Percentiles rank a stretch among this genome's conserved stretches.
These are phyloP conservation scores for Gari tellinella DNA, from an alignment of 2,888 invertebrate genomes.

Conservation along the genomic window DNA sequence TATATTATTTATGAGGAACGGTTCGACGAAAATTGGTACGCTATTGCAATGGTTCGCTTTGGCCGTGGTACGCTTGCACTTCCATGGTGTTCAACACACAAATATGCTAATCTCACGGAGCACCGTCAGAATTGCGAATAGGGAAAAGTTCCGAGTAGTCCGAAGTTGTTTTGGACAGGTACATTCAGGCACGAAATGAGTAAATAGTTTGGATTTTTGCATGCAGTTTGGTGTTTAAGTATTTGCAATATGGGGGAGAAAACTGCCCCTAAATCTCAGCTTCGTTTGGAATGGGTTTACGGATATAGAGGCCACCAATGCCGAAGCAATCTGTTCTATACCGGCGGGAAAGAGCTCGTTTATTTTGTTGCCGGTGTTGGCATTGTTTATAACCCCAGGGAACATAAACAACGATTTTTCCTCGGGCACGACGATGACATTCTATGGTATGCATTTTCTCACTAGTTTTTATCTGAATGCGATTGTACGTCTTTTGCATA, in stretches of 20 bases:
- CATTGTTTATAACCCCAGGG: conserved; percentile 83
- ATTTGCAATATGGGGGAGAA: conserved; percentile 74
- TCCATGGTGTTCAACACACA: too few species aligned
- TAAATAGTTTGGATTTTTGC: too few species aligned
- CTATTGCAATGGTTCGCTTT: too few species aligned
- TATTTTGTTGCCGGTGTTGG: conserved; percentile 85
- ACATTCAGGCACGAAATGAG: conserved; percentile 36
- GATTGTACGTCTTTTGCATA: too few species aligned
- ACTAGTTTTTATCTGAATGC: too few species aligned
- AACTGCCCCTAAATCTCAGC: conserved; percentile 81
- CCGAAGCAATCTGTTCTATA: conserved; percentile 84
- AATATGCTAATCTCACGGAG: too few species aligned
- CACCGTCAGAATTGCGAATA: not conserved
- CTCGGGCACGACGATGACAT: conserved; percentile 85
- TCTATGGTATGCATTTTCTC: conserved; percentile 78
- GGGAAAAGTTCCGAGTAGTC: conserved; percentile 24
- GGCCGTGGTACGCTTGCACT: too few species aligned
- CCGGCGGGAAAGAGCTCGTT: conserved; percentile 83
- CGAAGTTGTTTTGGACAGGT: conserved; percentile 57
- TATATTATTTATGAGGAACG: too few species aligned
- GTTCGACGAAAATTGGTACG: too few species aligned
- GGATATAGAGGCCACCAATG: conserved; percentile 85
- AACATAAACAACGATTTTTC: conserved; percentile 84
- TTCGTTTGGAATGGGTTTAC: conserved; percentile 85
- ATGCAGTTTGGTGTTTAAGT: too few species aligned